Conservation (phyloP, 2,888 invertebrate genomes). For the Spodoptera picta region DNA sequence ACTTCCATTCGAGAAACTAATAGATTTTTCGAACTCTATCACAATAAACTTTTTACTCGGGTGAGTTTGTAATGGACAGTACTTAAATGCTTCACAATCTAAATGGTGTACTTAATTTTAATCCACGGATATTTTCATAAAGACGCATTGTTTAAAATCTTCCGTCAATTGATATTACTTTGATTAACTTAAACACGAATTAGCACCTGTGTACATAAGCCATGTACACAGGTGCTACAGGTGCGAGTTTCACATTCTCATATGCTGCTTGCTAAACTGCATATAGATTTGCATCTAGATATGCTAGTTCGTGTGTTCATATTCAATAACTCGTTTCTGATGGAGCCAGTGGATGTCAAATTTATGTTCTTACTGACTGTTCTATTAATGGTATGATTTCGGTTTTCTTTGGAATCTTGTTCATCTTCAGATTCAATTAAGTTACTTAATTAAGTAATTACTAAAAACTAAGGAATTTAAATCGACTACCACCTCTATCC, state of each 20-base stretch:
- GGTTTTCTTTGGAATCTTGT: too few species aligned
- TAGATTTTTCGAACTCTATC: too few species aligned
- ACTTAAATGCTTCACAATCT: too few species aligned
- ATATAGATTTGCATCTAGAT: neutral
- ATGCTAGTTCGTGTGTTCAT: slow-evolving; percentile 2
- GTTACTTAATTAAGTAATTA: too few species aligned
- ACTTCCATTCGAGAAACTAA: neutral
- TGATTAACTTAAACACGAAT: neutral
- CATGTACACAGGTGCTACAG: neutral
- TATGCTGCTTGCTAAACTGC: neutral
- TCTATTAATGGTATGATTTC: too few species aligned
- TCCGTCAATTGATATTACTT: slow-evolving; percentile 1
- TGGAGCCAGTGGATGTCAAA: slow-evolving; percentile 40
- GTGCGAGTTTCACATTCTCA: slow-evolving; percentile 4
- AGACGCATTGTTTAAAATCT: neutral
- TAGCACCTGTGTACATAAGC: neutral
- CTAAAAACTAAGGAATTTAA: too few species aligned
- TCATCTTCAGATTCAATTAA: too few species aligned
- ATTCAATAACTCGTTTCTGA: slow-evolving; percentile 34
- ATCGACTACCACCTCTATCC: too few species aligned
- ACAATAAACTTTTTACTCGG: too few species aligned
- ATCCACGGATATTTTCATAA: too few species aligned
- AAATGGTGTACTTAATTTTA: neutral
- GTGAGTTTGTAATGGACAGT: too few species aligned
- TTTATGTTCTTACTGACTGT: too few species aligned